Percentiles rank a stretch among this genome's conserved stretches.
phyloP scores from a whole-genome alignment of 2,888 invertebrate species.

The Leptarthrus brevirostris region DNA sequence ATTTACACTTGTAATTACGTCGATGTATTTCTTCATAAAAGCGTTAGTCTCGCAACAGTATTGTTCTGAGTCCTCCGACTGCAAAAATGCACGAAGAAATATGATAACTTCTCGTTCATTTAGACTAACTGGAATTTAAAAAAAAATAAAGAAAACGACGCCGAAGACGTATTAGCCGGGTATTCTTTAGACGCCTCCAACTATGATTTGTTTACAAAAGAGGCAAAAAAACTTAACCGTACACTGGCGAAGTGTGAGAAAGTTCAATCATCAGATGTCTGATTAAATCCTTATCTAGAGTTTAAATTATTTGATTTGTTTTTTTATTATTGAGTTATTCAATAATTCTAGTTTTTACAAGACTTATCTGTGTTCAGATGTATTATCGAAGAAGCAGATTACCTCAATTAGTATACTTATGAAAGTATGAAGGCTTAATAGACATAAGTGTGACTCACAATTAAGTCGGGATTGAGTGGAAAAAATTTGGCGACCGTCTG shows the following conservation, averaged over 20 bases:
- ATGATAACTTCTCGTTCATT: constrained; percentile 42
- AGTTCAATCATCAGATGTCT: constrained; percentile 29
- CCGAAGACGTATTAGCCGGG: neutral
- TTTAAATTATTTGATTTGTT: neutral
- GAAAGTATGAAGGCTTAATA: neutral
- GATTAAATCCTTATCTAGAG: constrained; percentile 35
- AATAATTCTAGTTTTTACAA: neutral
- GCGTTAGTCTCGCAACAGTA: too few species aligned
- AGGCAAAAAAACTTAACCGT: neutral
- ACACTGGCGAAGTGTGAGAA: constrained; percentile 28
- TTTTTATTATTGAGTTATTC: constrained; percentile 9
- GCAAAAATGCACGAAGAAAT: constrained; percentile 13
- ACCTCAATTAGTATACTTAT: neutral
- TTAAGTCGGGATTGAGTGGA: neutral
- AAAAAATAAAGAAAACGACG: constrained; percentile 12
- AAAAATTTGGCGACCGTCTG: constrained; percentile 28
- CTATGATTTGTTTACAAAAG: constrained; percentile 30
- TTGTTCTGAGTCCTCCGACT: neutral
- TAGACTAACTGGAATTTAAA: constrained; percentile 45
- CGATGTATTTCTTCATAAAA: too few species aligned
- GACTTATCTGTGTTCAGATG: neutral
- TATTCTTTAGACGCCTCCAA: constrained; percentile 36
- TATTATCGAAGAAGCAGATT: neutral
- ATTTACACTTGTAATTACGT: too few species aligned
- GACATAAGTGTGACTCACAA: neutral